Evolutionary conservation across 2,888 invertebrate genomes (phyloP).

Genomic region (Prostheceraeus crozeri): DNA sequence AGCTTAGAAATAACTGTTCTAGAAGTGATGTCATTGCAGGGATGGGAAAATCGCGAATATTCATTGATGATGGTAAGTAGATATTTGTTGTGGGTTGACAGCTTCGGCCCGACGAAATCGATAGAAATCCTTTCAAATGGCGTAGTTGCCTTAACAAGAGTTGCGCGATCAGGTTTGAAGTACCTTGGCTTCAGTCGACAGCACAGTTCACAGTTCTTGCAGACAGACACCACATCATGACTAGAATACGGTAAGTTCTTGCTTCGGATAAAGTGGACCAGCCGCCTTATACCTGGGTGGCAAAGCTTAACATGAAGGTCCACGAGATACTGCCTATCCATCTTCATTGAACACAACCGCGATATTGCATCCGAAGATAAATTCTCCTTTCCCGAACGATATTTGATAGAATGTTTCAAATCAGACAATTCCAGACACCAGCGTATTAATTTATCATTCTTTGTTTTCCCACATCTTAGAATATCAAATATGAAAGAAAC

Average conservation of each 20-base stretch:
- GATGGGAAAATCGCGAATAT: conserved; percentile 39
- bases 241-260: conserved; percentile 39
- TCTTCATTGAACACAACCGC: conserved; percentile 20
- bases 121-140: conserved; percentile 40
- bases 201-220: conserved; percentile 30
- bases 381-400: conserved; percentile 31
- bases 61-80: conserved; percentile 41
- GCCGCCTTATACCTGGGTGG: conserved; percentile 39
- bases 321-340: conserved; percentile 3
- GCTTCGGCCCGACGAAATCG: conserved; percentile 41
- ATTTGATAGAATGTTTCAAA: conserved; percentile 28
- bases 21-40: conserved; percentile 38
- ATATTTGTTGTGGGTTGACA: conserved; percentile 37
- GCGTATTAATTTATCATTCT: conserved; percentile 32
- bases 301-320: conserved; percentile 40
- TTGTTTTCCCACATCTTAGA: too few species aligned
- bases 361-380: conserved; percentile 33
- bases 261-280: conserved; percentile 38
- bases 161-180: conserved; percentile 17
- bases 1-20: conserved; percentile 34
- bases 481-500: too few species aligned
- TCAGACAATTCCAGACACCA: conserved; percentile 30
- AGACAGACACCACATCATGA: conserved; percentile 33
- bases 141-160: conserved; percentile 40
- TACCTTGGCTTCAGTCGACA: conserved; percentile 35